A percentile compares a stretch with the other conserved stretches of the same genome.
Conservation (phyloP, 1,140 invertebrate genomes). For the Hypsibius dujardini region DNA sequence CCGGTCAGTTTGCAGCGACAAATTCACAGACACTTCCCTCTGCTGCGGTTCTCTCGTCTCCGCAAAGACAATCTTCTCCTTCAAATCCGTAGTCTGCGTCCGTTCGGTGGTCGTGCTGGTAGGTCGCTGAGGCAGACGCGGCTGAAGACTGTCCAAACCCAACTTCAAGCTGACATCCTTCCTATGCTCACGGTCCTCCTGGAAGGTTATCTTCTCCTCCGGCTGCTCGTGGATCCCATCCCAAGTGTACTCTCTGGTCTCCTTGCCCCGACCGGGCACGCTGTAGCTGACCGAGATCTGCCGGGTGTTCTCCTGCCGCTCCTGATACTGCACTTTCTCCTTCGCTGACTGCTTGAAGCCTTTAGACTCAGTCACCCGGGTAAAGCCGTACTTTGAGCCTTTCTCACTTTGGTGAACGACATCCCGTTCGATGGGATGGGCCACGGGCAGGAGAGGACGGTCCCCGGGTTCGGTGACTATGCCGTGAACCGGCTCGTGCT, state of each 20-base stretch:
- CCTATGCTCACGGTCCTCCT: background rate
- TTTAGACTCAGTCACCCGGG: slow-evolving; percentile 7
- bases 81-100: background rate
- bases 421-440: background rate
- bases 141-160: background rate
- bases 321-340: slow-evolving; percentile 3
- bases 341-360: slow-evolving; percentile 3
- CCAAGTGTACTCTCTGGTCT: slow-evolving; percentile 6
- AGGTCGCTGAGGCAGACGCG: background rate
- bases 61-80: slow-evolving; percentile 9
- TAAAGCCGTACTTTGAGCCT: background rate
- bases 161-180: background rate
- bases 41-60: background rate
- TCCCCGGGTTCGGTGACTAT: slow-evolving; percentile 6
- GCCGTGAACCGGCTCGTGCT: slow-evolving; percentile 5
- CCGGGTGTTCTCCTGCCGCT: background rate
- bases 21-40: background rate
- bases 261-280: background rate
- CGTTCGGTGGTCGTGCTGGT: background rate
- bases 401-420: slow-evolving; percentile 14
- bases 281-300: slow-evolving; percentile 13
- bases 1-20: background rate
- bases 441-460: background rate
- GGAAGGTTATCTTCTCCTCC: slow-evolving; percentile 6
- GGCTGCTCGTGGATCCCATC: background rate